Base-by-base conservation (phyloP, 2,797 vertebrate species). In the Etheostoma perlongum region DNA sequence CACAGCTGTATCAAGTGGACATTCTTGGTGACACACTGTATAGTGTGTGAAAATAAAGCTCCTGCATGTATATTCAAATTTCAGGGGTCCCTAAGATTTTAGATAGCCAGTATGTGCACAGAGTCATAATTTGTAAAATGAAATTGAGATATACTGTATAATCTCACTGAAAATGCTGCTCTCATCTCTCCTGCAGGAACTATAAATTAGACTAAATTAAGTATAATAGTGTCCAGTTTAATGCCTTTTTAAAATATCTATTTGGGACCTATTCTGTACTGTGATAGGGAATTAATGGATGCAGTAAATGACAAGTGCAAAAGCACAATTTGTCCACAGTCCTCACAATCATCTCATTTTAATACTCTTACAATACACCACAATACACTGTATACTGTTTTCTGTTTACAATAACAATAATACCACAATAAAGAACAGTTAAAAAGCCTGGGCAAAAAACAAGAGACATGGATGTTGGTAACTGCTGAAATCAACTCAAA, bases 121-220 rank as follows among this genome's bases (percentile, higher is more conserved):
- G 57, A 63, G 51, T 14, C 47, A 23, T 70, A 46, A 72, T 83
- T 60, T 71, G 57, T 51, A 49, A 74, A 78, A 84, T 55, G 25
- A 68, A 36, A 23, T 23, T 23, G 21, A 23, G 21, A 23, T 23
- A 1, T 23, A 23, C 21, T 51, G 42, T 60, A 53, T 54, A 76
- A 82, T 84, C 44, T 75, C 15, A 30, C 14, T 72, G 47, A 67
- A 73, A 76, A 76, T 58, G 23, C 62, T 64, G 25, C 57, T 81
- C 81, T 52, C 61, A 2, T 44, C 40, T 46, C 52, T 30, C 64
- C 67, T 66, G 59, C 42, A 73, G 72, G n/a, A 47, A 52, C 46
- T 65, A 54, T 36, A 73, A 79, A 73, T 66, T 25, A 81, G 48
- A 61, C 60, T 15, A 74, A 76, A 78, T 74, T 23, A 30, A 30